These are phyloP conservation scores for Oreonectes daqikongensis DNA, from an alignment of 2,797 vertebrate species.

Conservation along the genomic window DNA sequence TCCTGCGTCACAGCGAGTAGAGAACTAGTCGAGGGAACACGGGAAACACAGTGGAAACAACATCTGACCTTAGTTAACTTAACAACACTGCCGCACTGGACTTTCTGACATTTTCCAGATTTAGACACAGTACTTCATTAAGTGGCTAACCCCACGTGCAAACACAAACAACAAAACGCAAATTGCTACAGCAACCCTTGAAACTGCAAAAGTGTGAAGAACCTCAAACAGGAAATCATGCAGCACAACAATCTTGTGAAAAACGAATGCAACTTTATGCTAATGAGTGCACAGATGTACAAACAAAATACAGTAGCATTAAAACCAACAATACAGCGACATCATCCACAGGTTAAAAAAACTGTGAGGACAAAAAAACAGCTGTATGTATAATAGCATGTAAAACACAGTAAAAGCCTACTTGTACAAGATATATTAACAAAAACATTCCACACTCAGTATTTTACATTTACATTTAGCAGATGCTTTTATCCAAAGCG, in stretches of 20 bases:
- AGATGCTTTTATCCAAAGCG: too few relatives aligned
- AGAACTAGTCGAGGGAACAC: slow-evolving; percentile 1
- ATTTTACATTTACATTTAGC: too few relatives aligned
- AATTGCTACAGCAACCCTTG: not conserved
- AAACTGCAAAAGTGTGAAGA: slow-evolving; percentile 18
- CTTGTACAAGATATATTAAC: not conserved
- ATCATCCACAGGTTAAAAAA: too few relatives aligned
- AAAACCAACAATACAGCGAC: not conserved
- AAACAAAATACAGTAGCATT: not conserved
- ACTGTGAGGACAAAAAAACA: too few relatives aligned
- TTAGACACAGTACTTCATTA: slow-evolving; percentile 11
- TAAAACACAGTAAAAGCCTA: too few relatives aligned
- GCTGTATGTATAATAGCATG: too few relatives aligned
- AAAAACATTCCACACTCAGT: slow-evolving; percentile 2
- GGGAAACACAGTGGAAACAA: slow-evolving; percentile 23
- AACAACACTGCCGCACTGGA: not conserved
- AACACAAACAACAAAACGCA: not conserved
- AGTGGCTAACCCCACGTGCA: slow-evolving; percentile 9
- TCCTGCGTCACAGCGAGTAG: slow-evolving; percentile 31
- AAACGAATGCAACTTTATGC: not conserved
- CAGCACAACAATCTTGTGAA: not conserved
- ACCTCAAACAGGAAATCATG: slow-evolving; percentile 46
- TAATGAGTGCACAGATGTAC: not conserved
- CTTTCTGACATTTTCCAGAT: slow-evolving; percentile 44
- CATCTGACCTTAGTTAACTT: slow-evolving; percentile 22